A percentile compares a stretch with the other conserved stretches of the same genome.
phyloP scores from a whole-genome alignment of 1,140 invertebrate species.

The Camponotus floridanus region DNA sequence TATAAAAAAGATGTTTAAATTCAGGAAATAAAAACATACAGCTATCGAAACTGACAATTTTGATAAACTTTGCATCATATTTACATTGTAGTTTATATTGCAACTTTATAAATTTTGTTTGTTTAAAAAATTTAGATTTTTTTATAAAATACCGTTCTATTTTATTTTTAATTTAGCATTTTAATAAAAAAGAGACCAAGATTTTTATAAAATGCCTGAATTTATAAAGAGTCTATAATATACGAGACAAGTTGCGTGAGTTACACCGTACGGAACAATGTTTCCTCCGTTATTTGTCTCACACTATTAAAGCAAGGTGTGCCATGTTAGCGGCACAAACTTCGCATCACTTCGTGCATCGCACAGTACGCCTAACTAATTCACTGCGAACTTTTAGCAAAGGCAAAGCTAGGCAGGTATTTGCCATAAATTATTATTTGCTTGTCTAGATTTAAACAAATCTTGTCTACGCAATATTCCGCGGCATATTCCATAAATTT shows the following conservation, averaged over 20 bases:
- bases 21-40: neutral
- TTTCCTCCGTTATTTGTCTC: slow-evolving; percentile 48
- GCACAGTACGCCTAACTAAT: slow-evolving; percentile 15
- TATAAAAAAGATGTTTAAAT: neutral
- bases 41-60: neutral
- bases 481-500: neutral
- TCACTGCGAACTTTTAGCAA: slow-evolving; percentile 24
- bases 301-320: slow-evolving; percentile 35
- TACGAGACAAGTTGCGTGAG: neutral
- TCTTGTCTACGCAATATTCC: neutral
- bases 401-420: slow-evolving; percentile 8
- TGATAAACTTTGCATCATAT: neutral
- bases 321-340: neutral
- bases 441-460: neutral
- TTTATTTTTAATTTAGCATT: too few relatives aligned
- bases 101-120: too few relatives aligned
- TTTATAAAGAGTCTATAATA: slow-evolving; percentile 7
- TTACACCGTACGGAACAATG: slow-evolving; percentile 6
- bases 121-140: too few relatives aligned
- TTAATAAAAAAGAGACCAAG: too few relatives aligned
- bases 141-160: too few relatives aligned
- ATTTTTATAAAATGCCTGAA: neutral
- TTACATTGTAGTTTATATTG: neutral
- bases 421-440: slow-evolving; percentile 7
- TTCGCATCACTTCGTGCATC: slow-evolving; percentile 11